These are phyloP conservation scores for Aphelinus certus DNA, from an alignment of 1,140 invertebrate genomes.

Conservation along the genomic window DNA sequence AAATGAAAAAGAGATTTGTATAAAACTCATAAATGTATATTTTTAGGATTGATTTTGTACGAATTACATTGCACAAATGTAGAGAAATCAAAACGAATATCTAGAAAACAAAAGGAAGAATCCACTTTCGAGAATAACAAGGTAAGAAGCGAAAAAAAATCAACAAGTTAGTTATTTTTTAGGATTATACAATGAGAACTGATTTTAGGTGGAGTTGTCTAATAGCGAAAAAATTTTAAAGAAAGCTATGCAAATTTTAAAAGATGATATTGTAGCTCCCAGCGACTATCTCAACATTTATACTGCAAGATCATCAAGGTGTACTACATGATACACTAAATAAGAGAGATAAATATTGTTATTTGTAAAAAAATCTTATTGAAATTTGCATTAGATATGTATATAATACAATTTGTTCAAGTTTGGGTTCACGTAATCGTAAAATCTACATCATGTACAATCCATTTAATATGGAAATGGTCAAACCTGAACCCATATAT, in stretches of 20 bases:
- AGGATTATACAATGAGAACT: too few species aligned
- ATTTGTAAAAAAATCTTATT: conserved; percentile 28
- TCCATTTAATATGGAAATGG: conserved; percentile 31
- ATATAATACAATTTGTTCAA: conserved; percentile 20
- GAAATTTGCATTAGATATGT: not conserved
- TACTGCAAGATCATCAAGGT: not conserved
- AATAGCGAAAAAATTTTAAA: conserved; percentile 43
- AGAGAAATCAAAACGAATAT: conserved; percentile 46
- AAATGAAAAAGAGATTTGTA: not conserved
- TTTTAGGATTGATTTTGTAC: conserved; percentile 55
- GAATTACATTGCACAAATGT: conserved; percentile 53
- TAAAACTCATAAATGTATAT: not conserved
- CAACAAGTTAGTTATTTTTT: too few species aligned
- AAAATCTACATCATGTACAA: conserved; percentile 39
- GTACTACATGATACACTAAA: conserved; percentile 6
- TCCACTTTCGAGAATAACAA: not conserved
- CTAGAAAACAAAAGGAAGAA: not conserved
- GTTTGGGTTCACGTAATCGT: not conserved
- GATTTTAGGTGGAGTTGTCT: conserved; percentile 37
- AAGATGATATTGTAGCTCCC: conserved; percentile 48
- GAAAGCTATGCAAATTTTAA: conserved; percentile 51
- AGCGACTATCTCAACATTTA: conserved; percentile 37
- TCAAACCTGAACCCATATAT: conserved; percentile 27
- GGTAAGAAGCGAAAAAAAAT: not conserved
- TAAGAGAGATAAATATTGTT: conserved; percentile 1